Evolutionary conservation across 1,140 invertebrate species (phyloP).

Genomic region (Colletes gigas): DNA sequence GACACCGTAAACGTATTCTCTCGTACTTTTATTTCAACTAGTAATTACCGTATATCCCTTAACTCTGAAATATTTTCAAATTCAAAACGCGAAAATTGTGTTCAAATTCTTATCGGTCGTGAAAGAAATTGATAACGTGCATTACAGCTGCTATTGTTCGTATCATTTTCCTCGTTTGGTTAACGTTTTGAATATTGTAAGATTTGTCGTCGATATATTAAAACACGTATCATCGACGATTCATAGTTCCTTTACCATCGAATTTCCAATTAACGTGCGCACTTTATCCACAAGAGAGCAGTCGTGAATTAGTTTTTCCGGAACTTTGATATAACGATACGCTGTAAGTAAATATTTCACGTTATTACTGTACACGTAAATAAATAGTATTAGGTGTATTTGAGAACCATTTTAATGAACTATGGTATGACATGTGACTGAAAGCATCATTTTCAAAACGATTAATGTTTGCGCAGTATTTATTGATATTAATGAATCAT

Average conservation of each 20-base stretch:
- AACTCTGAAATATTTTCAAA: not conserved
- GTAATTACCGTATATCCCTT: not conserved
- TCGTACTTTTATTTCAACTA: not conserved
- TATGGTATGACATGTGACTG: not conserved
- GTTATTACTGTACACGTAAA: conserved; percentile 1
- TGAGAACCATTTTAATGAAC: not conserved
- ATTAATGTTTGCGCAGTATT: not conserved
- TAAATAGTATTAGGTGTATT: not conserved
- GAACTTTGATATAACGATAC: not conserved
- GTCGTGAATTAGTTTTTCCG: not conserved
- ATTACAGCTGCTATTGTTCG: not conserved
- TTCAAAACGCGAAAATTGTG: not conserved
- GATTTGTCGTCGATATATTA: not conserved
- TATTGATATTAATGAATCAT: not conserved
- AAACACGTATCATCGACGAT: not conserved
- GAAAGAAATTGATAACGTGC: not conserved
- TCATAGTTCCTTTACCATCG: not conserved
- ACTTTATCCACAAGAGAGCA: too few relatives aligned
- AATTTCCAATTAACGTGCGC: not conserved
- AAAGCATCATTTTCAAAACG: too few relatives aligned
- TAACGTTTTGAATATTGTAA: conserved; percentile 26
- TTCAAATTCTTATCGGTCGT: not conserved
- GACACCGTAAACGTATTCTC: not conserved
- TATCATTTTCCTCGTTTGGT: conserved; percentile 8
- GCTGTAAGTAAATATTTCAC: conserved; percentile 10